Conservation (phyloP, 2,113 vertebrate species). For the Atrichornis clamosus region DNA sequence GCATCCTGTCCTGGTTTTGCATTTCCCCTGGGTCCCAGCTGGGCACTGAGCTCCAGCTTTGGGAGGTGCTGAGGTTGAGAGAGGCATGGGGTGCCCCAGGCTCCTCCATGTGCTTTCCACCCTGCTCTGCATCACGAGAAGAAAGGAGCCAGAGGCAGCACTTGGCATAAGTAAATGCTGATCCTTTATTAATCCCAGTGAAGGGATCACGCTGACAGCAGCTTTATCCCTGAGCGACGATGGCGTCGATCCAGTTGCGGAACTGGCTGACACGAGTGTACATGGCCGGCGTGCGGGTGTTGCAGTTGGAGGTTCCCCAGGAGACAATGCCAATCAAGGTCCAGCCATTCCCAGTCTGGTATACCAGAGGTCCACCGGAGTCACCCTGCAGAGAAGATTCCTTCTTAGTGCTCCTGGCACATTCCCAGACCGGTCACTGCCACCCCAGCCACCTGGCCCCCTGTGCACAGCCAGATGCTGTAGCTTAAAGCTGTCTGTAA, state of each 20-base stretch:
- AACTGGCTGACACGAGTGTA: constrained; percentile 21
- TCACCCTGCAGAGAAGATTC: neutral
- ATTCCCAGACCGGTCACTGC: neutral
- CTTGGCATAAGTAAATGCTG: neutral
- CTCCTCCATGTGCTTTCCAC: rapidly evolving
- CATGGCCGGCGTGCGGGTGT: rapidly evolving
- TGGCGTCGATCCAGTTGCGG: neutral
- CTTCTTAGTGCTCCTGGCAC: neutral
- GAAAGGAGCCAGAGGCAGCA: neutral
- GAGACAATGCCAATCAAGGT: constrained; percentile 23
- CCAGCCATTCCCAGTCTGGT: neutral
- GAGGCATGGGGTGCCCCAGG: neutral
- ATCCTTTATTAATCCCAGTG: neutral
- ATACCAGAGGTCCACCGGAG: constrained; percentile 33
- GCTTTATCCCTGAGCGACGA: neutral
- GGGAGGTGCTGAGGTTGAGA: neutral
- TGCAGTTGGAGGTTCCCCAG: constrained; percentile 22
- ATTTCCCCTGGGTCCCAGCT: neutral
- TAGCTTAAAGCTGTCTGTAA: neutral
- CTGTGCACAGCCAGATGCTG: rapidly evolving
- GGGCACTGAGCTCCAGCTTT: neutral
- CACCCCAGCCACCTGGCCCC: neutral
- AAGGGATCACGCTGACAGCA: too few relatives aligned
- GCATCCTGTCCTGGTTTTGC: neutral
- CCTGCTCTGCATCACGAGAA: rapidly evolving